These are phyloP conservation scores for Drosophila infuscata DNA, from an alignment of 2,888 invertebrate species.

Conservation along the genomic window DNA sequence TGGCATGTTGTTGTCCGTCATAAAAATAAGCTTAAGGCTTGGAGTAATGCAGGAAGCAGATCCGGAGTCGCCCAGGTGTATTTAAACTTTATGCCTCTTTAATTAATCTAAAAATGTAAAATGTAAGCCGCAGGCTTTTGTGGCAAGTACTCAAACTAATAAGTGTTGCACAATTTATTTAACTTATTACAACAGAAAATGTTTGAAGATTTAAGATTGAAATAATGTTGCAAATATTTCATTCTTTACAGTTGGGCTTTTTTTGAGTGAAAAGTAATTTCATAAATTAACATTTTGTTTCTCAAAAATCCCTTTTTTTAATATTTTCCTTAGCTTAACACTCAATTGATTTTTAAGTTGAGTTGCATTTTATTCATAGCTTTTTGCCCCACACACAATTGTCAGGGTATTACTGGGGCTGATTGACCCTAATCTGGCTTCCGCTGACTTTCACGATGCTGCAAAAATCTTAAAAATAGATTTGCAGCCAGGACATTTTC, in stretches of 20 bases:
- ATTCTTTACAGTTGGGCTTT: background rate
- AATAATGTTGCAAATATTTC: background rate
- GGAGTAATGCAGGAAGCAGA: background rate
- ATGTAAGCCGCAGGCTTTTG: background rate
- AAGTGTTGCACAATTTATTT: background rate
- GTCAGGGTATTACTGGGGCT: conserved; percentile 22
- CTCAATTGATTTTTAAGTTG: background rate
- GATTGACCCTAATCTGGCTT: conserved; percentile 45
- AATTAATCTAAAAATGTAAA: background rate
- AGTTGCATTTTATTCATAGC: background rate
- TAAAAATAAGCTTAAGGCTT: background rate
- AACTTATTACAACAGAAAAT: background rate
- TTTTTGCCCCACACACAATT: background rate
- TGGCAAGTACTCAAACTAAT: background rate
- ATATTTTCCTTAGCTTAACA: background rate
- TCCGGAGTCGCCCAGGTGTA: background rate
- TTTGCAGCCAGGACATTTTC: conserved; percentile 48
- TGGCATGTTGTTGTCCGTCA: background rate
- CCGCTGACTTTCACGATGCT: conserved; percentile 47
- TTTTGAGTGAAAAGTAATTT: background rate
- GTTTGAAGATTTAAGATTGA: background rate
- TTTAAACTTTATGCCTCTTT: background rate
- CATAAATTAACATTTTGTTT: background rate
- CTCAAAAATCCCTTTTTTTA: background rate
- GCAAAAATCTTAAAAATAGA: conserved; percentile 72